These are phyloP conservation scores for Tragulus kanchil DNA, from an alignment of 2,113 vertebrate species.

Conservation along the genomic window DNA sequence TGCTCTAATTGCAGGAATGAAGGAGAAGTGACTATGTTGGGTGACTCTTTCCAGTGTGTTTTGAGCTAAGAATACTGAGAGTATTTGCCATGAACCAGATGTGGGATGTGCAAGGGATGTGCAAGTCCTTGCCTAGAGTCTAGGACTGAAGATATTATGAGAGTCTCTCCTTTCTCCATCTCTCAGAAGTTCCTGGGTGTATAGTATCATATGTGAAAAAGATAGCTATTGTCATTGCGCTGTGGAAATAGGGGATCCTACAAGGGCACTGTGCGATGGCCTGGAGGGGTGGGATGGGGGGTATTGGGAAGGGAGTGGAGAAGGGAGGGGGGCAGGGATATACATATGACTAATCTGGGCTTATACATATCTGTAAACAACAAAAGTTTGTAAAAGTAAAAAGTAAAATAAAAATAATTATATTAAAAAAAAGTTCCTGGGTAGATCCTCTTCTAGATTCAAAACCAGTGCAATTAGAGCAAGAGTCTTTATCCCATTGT, in stretches of 20 bases:
- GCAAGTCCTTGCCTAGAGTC: not conserved
- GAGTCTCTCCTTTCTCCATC: not conserved
- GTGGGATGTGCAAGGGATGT: not conserved
- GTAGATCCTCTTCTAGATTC: not conserved
- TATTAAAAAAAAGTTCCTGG: not conserved
- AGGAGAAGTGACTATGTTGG: not conserved
- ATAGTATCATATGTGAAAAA: too few species aligned
- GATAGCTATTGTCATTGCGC: too few species aligned
- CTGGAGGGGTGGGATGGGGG: too few species aligned
- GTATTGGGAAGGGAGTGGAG: too few species aligned
- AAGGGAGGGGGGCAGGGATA: too few species aligned
- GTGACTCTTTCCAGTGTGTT: not conserved
- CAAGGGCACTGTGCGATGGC: too few species aligned
- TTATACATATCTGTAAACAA: too few species aligned
- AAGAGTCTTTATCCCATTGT: not conserved
- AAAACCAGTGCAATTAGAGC: slow-evolving; percentile 15
- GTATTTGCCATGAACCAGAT: not conserved
- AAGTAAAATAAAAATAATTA: too few species aligned
- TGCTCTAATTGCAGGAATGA: not conserved
- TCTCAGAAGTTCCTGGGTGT: not conserved
- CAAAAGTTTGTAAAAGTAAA: too few species aligned
- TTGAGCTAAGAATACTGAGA: slow-evolving; percentile 9
- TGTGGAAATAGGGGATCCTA: too few species aligned
- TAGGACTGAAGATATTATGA: not conserved
- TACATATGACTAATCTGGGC: too few species aligned